These are phyloP conservation scores for Ips typographus DNA, from an alignment of 1,140 invertebrate species.

Conservation along the genomic window DNA sequence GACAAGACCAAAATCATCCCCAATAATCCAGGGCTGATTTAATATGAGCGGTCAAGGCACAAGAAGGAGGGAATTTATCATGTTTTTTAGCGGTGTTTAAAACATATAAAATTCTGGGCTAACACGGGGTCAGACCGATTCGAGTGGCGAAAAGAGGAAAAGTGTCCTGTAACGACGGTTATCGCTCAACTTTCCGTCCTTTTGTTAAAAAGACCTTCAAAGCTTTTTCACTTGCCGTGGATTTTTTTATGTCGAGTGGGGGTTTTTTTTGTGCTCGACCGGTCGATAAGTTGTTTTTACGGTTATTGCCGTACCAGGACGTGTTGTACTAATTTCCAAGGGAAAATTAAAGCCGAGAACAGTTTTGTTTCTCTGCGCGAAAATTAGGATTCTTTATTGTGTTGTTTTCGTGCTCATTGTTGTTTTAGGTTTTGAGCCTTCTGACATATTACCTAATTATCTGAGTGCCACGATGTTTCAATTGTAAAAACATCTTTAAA, in stretches of 20 bases:
- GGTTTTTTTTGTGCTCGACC: constrained; percentile 1
- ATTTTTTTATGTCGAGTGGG: background rate
- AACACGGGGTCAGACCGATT: constrained; percentile 22
- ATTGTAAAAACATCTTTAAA: too few species aligned
- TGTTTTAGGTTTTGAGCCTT: too few species aligned
- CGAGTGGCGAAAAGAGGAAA: constrained; percentile 22
- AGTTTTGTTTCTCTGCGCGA: too few species aligned
- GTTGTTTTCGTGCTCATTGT: background rate
- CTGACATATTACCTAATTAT: too few species aligned
- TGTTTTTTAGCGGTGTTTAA: constrained; percentile 25
- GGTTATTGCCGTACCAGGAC: constrained; percentile 4
- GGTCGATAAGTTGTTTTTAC: constrained; percentile 10
- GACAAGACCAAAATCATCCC: background rate
- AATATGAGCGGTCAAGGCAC: constrained; percentile 8
- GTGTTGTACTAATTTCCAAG: background rate
- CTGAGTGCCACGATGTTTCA: too few species aligned
- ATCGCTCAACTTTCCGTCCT: constrained; percentile 23
- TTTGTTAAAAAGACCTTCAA: constrained; percentile 11
- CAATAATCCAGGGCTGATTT: constrained; percentile 5
- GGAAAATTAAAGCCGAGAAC: too few species aligned
- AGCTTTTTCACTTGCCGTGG: constrained; percentile 6
- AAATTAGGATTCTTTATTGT: background rate
- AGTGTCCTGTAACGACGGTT: constrained; percentile 25
- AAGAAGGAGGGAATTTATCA: constrained; percentile 22
- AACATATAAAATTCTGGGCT: constrained; percentile 28